Base-by-base conservation (phyloP, 2,797 vertebrate species). In the Acrossocheilus wenchowensis region DNA sequence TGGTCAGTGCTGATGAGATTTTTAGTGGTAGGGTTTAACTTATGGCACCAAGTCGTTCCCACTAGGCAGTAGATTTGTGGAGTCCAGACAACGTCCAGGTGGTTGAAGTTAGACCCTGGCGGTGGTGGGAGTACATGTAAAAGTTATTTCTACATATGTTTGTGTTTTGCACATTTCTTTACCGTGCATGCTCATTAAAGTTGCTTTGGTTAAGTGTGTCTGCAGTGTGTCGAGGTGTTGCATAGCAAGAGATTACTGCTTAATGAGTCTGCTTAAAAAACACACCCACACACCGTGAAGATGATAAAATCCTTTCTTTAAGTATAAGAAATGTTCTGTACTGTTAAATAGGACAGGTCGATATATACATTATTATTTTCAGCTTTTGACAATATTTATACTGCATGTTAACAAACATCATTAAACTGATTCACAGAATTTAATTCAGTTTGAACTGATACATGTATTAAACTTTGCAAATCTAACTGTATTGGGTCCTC, bases 61-160 rank as follows among this genome's bases (percentile, higher is more conserved):
- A 48, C 66, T 41, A 68, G 34, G 64, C 17, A 68, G 30, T 2
- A 68, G 30, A 68, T 68, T 68, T 68, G 39, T 15, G 73, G 21
- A 43, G 52, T 68, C 80, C 73, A 87, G 75, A 80, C 68, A 68
- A 43, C 34, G 68, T 60, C 69, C 77, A 84, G 86, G 82, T 84
- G 86, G n/a, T 66, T 50, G 1, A 64, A 79, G 30, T 79, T 83
- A 66, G 30, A 75, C 41, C 66, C 52, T 71, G 86, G 75, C 15
- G 23, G 30, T 34, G 54, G 26, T 12, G 5, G 23, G 30, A 80
- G 66, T 83, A 64, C 64, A 83, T 84, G 43, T 64, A 64, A 62
- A 48, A 78, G 21, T 81, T 83, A 39, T 52, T 52, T 83, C 66
- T 66, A 30, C 48, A 41, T 21, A 34, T 36, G 45, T 4, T 68